Conservation (phyloP, 1,140 invertebrate species). For the Drosophila lacertosa region DNA sequence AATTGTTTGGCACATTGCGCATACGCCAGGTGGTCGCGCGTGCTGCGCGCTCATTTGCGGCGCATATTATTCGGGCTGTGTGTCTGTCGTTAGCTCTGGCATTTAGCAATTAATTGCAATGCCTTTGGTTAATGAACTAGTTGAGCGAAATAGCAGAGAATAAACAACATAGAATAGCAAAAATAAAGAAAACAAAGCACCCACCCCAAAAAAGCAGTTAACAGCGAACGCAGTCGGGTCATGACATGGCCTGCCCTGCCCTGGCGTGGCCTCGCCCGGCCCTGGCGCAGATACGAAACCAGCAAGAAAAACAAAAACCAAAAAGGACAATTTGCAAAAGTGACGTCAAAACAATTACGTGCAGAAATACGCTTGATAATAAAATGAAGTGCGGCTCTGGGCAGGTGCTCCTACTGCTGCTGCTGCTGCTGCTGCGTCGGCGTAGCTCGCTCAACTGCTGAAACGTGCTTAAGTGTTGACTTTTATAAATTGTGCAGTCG, state of each 20-base stretch:
- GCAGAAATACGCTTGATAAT: conserved; percentile 79
- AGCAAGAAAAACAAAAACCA: background rate
- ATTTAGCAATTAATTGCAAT: conserved; percentile 60
- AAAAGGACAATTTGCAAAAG: conserved; percentile 75
- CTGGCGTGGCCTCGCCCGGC: too few species aligned
- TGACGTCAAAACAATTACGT: conserved; percentile 82
- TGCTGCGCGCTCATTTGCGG: conserved; percentile 41
- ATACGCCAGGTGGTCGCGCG: conserved; percentile 51
- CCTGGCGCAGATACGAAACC: conserved; percentile 14
- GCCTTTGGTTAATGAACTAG: conserved; percentile 67
- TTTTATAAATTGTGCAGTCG: conserved; percentile 80
- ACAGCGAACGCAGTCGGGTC: conserved; percentile 6
- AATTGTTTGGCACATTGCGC: conserved; percentile 43
- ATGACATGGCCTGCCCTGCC: too few species aligned
- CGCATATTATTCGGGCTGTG: background rate
- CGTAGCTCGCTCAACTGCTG: conserved; percentile 51
- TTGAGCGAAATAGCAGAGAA: conserved; percentile 18
- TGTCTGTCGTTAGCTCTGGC: conserved; percentile 41
- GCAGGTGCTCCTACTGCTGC: background rate
- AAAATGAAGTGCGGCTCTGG: conserved; percentile 69
- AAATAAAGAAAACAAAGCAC: conserved; percentile 3
- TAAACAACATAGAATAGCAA: conserved; percentile 29
- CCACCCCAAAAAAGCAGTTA: background rate
- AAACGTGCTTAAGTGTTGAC: conserved; percentile 79
- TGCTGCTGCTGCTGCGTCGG: background rate